These are phyloP conservation scores for Cynaeus angustus DNA, from an alignment of 2,888 invertebrate genomes.

Conservation along the genomic window DNA sequence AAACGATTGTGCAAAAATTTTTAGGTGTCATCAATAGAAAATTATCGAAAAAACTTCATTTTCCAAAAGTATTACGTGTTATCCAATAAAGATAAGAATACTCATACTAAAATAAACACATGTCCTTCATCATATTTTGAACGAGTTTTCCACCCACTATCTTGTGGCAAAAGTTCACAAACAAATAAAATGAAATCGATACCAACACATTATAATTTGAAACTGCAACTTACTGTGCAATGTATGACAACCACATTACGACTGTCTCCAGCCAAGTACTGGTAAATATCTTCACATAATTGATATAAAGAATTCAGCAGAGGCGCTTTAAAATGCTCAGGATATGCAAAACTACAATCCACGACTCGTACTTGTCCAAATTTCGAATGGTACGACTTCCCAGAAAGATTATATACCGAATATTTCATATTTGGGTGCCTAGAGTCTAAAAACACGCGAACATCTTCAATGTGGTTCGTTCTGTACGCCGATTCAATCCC, in stretches of 20 bases:
- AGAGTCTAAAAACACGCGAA: conserved; percentile 85
- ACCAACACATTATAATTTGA: too few species aligned
- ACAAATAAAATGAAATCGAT: too few species aligned
- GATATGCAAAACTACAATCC: conserved; percentile 79
- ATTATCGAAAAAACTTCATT: too few species aligned
- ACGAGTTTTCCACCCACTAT: too few species aligned
- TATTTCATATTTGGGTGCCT: conserved; percentile 83
- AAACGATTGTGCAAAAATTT: too few species aligned
- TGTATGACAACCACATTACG: conserved; percentile 89
- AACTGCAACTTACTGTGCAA: conserved; percentile 79
- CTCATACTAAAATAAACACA: too few species aligned
- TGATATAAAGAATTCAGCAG: conserved; percentile 87
- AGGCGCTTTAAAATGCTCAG: conserved; percentile 82
- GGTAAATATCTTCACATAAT: conserved; percentile 90
- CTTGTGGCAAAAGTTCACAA: too few species aligned
- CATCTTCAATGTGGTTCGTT: conserved; percentile 94
- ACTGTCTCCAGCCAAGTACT: conserved; percentile 87
- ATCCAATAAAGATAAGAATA: too few species aligned
- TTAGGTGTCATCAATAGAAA: too few species aligned
- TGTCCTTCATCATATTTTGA: too few species aligned
- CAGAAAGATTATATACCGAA: conserved; percentile 89
- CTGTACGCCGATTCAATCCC: conserved; percentile 94
- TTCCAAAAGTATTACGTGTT: too few species aligned
- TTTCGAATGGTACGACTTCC: conserved; percentile 74
- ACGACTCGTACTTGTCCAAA: conserved; percentile 77